Evolutionary conservation across 2,113 vertebrate species (phyloP).

Genomic region (Nycticorax nycticorax): DNA sequence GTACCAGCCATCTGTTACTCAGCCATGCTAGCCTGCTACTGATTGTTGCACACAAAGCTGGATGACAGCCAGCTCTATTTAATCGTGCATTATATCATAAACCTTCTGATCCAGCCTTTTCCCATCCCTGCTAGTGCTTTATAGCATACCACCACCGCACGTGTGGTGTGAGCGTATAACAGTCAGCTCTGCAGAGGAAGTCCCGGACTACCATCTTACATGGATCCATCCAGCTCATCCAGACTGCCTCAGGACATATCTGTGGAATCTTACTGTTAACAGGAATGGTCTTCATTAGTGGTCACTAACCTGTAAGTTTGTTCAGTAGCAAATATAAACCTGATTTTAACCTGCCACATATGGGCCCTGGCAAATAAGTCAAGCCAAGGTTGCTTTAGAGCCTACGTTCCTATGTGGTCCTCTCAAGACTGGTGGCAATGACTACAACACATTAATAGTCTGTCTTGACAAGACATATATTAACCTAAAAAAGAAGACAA

Average conservation of each 20-base stretch:
- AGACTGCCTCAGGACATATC: background rate
- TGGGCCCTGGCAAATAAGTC: background rate
- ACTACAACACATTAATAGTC: background rate
- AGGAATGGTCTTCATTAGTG: background rate
- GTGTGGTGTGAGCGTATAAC: fast-evolving
- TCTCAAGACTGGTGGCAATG: background rate
- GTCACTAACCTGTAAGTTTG: background rate
- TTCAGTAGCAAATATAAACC: background rate
- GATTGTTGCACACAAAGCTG: background rate
- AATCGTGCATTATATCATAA: background rate
- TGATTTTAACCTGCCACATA: background rate
- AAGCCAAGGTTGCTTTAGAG: background rate
- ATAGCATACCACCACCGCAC: background rate
- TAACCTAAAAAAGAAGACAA: background rate
- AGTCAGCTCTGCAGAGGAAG: background rate
- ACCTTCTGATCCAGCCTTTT: slow-evolving; percentile 1
- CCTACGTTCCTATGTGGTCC: background rate
- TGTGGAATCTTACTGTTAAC: background rate
- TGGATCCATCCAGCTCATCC: background rate
- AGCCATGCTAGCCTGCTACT: background rate
- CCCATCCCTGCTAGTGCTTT: background rate
- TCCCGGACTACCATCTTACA: background rate
- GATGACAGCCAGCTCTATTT: background rate
- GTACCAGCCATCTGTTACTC: slow-evolving; percentile 35
- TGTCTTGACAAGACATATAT: background rate